These are phyloP conservation scores for Sebastes steindachneri DNA, from an alignment of 2,797 vertebrate genomes.

Conservation along the genomic window DNA sequence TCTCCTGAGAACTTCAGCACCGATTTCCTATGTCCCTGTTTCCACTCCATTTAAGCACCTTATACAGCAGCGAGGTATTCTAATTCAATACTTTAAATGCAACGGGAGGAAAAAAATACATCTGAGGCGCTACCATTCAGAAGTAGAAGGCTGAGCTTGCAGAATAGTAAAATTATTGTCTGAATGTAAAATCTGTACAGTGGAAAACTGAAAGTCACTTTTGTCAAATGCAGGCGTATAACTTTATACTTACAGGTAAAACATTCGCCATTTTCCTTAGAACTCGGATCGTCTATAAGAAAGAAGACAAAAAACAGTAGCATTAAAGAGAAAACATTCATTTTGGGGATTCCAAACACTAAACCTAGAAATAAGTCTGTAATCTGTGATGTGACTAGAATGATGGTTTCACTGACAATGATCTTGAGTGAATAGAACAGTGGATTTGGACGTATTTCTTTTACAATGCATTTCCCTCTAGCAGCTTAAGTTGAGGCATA, in stretches of 20 bases:
- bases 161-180: constrained; percentile 5
- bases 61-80: constrained; percentile 8
- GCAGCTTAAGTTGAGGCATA: background rate
- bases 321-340: background rate
- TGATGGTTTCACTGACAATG: background rate
- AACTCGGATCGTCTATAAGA: constrained; percentile 89
- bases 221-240: background rate
- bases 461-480: background rate
- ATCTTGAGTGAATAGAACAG: background rate
- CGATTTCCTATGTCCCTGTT: constrained; percentile 37
- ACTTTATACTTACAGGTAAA: constrained; percentile 86
- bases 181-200: constrained; percentile 3
- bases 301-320: background rate
- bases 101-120: background rate
- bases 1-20: constrained; percentile 46
- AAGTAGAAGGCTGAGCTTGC: background rate
- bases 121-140: background rate
- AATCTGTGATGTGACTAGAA: background rate
- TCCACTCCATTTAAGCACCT: constrained; percentile 38
- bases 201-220: background rate
- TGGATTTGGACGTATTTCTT: background rate
- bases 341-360: background rate
- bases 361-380: background rate
- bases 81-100: constrained; percentile 38
- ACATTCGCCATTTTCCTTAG: constrained; percentile 87